These are phyloP conservation scores for Ectropis grisescens DNA, from an alignment of 1,140 invertebrate genomes.

Conservation along the genomic window DNA sequence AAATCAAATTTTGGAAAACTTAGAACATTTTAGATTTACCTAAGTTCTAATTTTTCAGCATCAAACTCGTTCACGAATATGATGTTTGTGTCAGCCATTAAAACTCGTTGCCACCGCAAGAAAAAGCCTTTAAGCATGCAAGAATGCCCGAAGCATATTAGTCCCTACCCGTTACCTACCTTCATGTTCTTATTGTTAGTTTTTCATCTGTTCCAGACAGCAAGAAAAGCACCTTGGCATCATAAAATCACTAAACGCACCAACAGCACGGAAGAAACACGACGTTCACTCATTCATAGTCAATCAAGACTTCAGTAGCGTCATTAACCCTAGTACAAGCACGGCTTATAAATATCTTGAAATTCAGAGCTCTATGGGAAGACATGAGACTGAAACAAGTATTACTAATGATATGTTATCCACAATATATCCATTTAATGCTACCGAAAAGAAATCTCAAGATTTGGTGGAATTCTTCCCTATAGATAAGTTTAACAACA, in stretches of 20 bases:
- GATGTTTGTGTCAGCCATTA: no score
- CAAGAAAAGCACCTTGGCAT: constrained; percentile 80
- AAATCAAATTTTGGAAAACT: no score
- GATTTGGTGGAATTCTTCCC: constrained; percentile 19
- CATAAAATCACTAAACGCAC: constrained; percentile 56
- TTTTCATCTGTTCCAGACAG: constrained; percentile 76
- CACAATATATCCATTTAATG: constrained; percentile 4
- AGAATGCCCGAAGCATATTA: no score
- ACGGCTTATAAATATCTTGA: constrained; percentile 34
- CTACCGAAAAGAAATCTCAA: constrained; percentile 2
- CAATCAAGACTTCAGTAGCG: constrained; percentile 37
- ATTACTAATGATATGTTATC: constrained; percentile 3
- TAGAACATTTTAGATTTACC: no score
- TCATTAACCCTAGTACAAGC: constrained; percentile 26
- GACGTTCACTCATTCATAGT: constrained; percentile 58
- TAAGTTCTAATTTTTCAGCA: no score
- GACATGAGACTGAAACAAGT: constrained; percentile 15
- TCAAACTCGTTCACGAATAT: no score
- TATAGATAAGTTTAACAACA: constrained; percentile 17
- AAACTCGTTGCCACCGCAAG: no score
- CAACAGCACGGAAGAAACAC: constrained; percentile 52
- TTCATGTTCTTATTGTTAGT: no score
- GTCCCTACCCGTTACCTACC: no score
- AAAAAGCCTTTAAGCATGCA: no score
- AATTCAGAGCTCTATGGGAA: constrained; percentile 29